Base-by-base conservation (phyloP, 2,113 vertebrate species). In the Natator depressus region DNA sequence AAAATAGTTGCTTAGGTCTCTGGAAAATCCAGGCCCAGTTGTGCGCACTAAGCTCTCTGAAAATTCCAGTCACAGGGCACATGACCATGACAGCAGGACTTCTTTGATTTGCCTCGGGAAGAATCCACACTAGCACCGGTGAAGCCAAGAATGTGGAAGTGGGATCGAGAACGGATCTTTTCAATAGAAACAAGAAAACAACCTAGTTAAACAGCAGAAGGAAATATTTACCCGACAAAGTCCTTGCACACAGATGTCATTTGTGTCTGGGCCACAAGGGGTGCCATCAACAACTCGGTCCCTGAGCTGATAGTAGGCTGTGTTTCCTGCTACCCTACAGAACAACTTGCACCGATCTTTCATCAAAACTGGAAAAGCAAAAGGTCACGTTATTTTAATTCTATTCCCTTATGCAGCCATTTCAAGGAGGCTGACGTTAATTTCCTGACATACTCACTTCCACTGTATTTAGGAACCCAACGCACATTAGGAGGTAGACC, bases 401-500 rank as follows among this genome's bases (percentile, higher is more conserved):
- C 2, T 19, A 8, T 59, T 51, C 49, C 3, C 50, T 0, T 0
- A 11, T 0, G 8, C 1, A 3, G 88, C 13, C 22, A 47, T 7
- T 59, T 47, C 62, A 16, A 17, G 4, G 1, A 2, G 1, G 50
- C 80, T 38, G 79, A 47, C 38, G 1, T 51, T 20, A n/a, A 35
- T 2, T 4, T 25, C 2, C 47, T 6, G 16, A 4, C 8, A 24
- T 81, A 98, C 99, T 99, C 98, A 99, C 99, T 99, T 98, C 99
- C 99, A 17, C 99, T 99, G 98, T 99, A 99, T 80, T 99, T 99
- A 88, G 99, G 99, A 82, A 99, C 99, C 99, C 99, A 99, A 98
- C 99, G 99, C 94, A 99, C 99, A 0, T 98, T 99, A 0, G 99
- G 98, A 98, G 99, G 99, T 98, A 99, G 99, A 93, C 99, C 99